These are phyloP conservation scores for Pollachius pollachius DNA, from an alignment of 2,113 vertebrate genomes.

Conservation along the genomic window DNA sequence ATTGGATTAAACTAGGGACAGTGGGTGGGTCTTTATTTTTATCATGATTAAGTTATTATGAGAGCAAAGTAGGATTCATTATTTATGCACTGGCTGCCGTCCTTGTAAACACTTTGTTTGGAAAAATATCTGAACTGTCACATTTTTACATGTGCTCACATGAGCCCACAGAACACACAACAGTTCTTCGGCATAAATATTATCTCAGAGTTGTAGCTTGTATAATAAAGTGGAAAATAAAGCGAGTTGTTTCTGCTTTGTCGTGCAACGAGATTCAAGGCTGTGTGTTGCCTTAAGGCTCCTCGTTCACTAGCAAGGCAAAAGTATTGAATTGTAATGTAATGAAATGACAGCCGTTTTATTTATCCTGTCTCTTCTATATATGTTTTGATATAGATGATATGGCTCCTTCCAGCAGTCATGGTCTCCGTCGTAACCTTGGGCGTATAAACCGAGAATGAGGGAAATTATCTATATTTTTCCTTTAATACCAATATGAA, in stretches of 20 bases:
- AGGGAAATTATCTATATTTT: too few relatives aligned
- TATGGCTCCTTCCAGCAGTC: too few relatives aligned
- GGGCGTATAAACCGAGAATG: too few relatives aligned
- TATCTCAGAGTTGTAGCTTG: slow-evolving; percentile 35
- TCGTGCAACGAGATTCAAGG: slow-evolving; percentile 11
- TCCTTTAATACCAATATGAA: too few relatives aligned
- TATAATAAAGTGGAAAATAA: slow-evolving; percentile 30
- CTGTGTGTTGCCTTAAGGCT: slow-evolving; percentile 31
- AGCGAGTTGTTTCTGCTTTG: slow-evolving; percentile 25
- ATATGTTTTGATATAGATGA: too few relatives aligned
- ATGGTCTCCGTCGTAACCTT: too few relatives aligned
- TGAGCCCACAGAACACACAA: slow-evolving; percentile 9
- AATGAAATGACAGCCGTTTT: too few relatives aligned
- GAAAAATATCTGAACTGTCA: slow-evolving; percentile 21
- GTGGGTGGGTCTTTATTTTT: slow-evolving; percentile 22
- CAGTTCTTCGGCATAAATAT: slow-evolving; percentile 6
- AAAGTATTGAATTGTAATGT: too few relatives aligned
- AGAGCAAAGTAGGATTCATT: slow-evolving; percentile 33
- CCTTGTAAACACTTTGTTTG: slow-evolving; percentile 50
- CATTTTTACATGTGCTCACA: slow-evolving; percentile 31
- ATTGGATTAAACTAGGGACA: slow-evolving; percentile 37
- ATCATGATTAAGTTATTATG: slow-evolving; percentile 50
- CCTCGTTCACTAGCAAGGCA: too few relatives aligned
- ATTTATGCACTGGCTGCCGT: slow-evolving; percentile 32
- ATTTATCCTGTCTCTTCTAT: too few relatives aligned